phyloP scores from a whole-genome alignment of 2,888 invertebrate genomes.

The Teinopalpus imperialis region DNA sequence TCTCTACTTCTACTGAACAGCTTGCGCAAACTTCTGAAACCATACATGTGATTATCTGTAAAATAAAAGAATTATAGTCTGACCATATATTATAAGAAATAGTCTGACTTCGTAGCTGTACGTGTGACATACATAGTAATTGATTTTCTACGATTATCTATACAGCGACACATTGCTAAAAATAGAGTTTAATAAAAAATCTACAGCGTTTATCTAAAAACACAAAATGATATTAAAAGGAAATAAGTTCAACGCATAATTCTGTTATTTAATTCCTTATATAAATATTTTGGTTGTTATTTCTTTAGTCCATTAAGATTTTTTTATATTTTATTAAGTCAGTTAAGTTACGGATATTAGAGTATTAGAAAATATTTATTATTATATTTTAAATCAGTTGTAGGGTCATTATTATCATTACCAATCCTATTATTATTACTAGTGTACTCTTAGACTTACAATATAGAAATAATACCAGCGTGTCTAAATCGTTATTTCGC shows the following conservation, averaged over 20 bases:
- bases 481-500: too few relatives aligned
- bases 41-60: slow-evolving; percentile 4
- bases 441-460: too few relatives aligned
- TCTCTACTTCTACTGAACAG: slow-evolving; percentile 74
- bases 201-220: slow-evolving; percentile 17
- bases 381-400: too few relatives aligned
- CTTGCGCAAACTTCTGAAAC: slow-evolving; percentile 70
- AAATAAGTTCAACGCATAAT: neutral
- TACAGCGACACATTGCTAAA: slow-evolving; percentile 31
- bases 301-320: too few relatives aligned
- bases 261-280: too few relatives aligned
- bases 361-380: too few relatives aligned
- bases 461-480: too few relatives aligned
- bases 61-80: slow-evolving; percentile 1
- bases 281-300: too few relatives aligned
- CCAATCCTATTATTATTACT: too few relatives aligned
- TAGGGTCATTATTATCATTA: too few relatives aligned
- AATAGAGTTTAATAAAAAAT: slow-evolving; percentile 23
- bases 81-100: neutral
- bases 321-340: too few relatives aligned
- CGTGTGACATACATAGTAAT: slow-evolving; percentile 41
- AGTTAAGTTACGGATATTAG: too few relatives aligned
- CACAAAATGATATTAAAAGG: slow-evolving; percentile 19
- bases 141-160: slow-evolving; percentile 11
- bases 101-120: slow-evolving; percentile 30